Evolutionary conservation across 92 coral and sea anemone genomes (phyloP).

Genomic region (Porites lobata): DNA sequence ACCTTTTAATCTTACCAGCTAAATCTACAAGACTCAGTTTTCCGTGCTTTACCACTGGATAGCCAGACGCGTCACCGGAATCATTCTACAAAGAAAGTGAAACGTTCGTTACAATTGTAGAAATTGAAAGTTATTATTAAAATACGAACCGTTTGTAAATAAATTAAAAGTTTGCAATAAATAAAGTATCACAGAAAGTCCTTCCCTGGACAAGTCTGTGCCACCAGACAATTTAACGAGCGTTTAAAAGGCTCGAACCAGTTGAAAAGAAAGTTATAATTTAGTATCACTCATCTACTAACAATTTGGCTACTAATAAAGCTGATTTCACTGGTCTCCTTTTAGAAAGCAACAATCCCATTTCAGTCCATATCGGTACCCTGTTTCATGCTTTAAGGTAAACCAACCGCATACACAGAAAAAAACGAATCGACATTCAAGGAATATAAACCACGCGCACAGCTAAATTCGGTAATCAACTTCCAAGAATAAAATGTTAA

Average conservation of each 20-base stretch:
- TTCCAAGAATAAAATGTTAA: background rate
- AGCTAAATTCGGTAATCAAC: background rate
- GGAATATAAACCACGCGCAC: background rate
- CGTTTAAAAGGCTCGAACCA: background rate
- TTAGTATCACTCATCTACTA: background rate
- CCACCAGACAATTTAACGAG: background rate
- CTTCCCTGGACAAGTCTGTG: background rate
- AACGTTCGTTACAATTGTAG: background rate
- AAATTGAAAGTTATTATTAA: background rate
- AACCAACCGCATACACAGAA: background rate
- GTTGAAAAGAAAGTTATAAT: background rate
- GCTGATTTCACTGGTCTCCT: background rate
- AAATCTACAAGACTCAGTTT: constrained; percentile 96
- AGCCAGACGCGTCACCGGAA: constrained; percentile 84
- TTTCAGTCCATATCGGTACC: background rate
- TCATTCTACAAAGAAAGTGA: constrained; percentile 66
- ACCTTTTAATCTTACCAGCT: constrained; percentile 77
- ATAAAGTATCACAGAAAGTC: background rate
- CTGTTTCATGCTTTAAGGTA: background rate
- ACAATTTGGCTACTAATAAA: background rate
- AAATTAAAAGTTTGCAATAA: background rate
- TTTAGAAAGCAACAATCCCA: background rate
- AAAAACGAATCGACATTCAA: background rate
- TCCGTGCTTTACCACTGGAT: constrained; percentile 89
- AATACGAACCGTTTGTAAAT: background rate